A percentile compares a stretch with the other conserved stretches of the same genome.
Evolutionary conservation across 2,797 vertebrate species (phyloP).

Genomic region (Rhinophrynus dorsalis): DNA sequence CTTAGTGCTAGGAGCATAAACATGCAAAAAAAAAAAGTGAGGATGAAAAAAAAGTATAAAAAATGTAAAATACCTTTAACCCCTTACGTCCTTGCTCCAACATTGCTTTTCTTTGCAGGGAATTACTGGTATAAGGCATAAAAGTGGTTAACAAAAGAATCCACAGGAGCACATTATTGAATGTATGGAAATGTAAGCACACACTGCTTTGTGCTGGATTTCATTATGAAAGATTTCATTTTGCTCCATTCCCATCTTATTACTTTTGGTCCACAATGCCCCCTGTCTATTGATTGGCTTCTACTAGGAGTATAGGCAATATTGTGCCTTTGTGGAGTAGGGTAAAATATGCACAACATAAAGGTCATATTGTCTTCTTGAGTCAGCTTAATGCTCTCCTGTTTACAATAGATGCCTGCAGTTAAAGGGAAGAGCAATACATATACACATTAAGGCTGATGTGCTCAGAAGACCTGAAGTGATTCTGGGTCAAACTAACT

Average conservation of each 20-base stretch:
- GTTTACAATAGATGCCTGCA: slow-evolving; percentile 2
- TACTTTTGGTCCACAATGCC: slow-evolving; percentile 33
- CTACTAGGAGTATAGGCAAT: background rate
- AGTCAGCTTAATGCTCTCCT: slow-evolving; percentile 12
- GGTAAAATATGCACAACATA: slow-evolving; percentile 36
- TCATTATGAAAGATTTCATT: slow-evolving; percentile 36
- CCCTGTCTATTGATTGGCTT: slow-evolving; percentile 26
- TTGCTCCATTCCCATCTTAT: slow-evolving; percentile 20
- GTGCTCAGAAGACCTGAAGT: too few relatives aligned
- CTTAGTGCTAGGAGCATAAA: too few relatives aligned
- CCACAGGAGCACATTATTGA: slow-evolving; percentile 13
- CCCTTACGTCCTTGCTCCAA: background rate
- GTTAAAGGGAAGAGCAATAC: slow-evolving; percentile 14
- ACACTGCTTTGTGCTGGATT: slow-evolving; percentile 5
- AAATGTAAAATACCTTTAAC: too few relatives aligned
- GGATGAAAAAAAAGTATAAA: too few relatives aligned
- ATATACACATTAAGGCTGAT: background rate
- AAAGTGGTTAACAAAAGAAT: slow-evolving; percentile 4
- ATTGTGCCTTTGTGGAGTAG: slow-evolving; percentile 19
- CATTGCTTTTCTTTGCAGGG: background rate
- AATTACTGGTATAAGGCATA: background rate
- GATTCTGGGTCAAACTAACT: too few relatives aligned
- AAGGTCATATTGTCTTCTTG: slow-evolving; percentile 41
- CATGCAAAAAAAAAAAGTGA: too few relatives aligned
- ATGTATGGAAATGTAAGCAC: slow-evolving; percentile 31